phyloP scores from a whole-genome alignment of 30 jellyfish, hydroid and myxozoan species.

The Aurelia sp. region DNA sequence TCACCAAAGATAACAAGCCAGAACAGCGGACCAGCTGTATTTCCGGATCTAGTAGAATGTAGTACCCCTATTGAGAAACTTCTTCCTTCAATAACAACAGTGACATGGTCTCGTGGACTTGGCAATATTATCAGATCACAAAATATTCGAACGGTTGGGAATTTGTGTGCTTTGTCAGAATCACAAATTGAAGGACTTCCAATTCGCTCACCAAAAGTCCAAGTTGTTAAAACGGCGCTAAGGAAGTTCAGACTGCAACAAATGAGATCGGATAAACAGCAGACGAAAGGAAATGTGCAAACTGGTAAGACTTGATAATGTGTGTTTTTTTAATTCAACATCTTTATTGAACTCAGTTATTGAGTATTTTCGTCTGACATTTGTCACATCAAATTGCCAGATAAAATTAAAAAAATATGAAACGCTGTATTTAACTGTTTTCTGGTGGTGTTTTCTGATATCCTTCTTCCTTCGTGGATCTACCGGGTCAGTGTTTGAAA shows the following conservation, averaged over 20 bases:
- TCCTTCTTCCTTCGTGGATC: too few species aligned
- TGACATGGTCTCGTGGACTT: conserved; percentile 86
- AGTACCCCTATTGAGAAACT: conserved; percentile 85
- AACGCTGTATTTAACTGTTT: too few species aligned
- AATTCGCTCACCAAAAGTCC: conserved; percentile 90
- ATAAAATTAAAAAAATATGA: too few species aligned
- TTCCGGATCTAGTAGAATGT: conserved; percentile 81
- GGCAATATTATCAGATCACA: conserved; percentile 94
- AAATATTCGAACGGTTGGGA: conserved; percentile 86
- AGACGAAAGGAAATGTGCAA: too few species aligned
- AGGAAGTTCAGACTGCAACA: conserved; percentile 37
- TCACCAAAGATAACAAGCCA: conserved; percentile 31
- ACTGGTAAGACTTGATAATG: too few species aligned
- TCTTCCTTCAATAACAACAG: conserved; percentile 82
- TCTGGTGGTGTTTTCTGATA: too few species aligned
- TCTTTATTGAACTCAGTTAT: too few species aligned
- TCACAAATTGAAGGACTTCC: conserved; percentile 87
- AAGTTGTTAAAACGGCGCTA: conserved; percentile 74
- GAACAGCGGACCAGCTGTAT: conserved; percentile 62
- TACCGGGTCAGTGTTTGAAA: too few species aligned
- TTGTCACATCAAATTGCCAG: too few species aligned
- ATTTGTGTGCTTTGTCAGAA: conserved; percentile 81
- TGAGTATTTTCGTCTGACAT: too few species aligned
- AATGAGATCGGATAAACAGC: conserved; percentile 19
- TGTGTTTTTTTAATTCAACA: too few species aligned